A percentile compares a stretch with the other conserved stretches of the same genome.
Evolutionary conservation across 2,888 invertebrate species (phyloP).

Genomic region (Deilephila elpenor): DNA sequence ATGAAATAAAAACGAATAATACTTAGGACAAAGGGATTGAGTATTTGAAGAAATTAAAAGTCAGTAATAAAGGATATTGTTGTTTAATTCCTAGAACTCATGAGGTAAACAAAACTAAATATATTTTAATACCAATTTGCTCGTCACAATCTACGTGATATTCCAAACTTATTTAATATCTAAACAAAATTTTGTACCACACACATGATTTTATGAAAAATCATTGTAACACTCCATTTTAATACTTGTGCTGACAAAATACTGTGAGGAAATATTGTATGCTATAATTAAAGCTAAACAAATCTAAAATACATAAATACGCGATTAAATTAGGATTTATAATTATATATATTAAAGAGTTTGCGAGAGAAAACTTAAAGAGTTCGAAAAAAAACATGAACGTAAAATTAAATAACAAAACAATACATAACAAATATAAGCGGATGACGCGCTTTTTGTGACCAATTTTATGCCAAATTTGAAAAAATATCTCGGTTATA

Average conservation of each 20-base stretch:
- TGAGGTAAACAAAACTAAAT: conserved; percentile 84
- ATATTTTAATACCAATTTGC: conserved; percentile 71
- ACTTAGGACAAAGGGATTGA: conserved; percentile 2
- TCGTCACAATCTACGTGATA: conserved; percentile 43
- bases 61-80: conserved; percentile 68
- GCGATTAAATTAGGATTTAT: conserved; percentile 63
- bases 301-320: conserved; percentile 79
- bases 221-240: conserved; percentile 68
- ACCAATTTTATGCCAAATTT: conserved; percentile 22
- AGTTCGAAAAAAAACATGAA: conserved; percentile 64
- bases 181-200: conserved; percentile 48
- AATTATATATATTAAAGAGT: conserved; percentile 55
- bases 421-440: conserved; percentile 75
- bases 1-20: no score
- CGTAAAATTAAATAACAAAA: conserved; percentile 82
- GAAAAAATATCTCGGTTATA: conserved; percentile 16
- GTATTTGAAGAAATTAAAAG: conserved; percentile 51
- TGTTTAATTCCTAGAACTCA: conserved; percentile 83
- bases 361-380: conserved; percentile 57
- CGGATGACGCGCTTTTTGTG: conserved; percentile 16
- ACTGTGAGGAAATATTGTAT: conserved; percentile 60
- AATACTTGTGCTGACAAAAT: conserved; percentile 60
- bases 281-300: conserved; percentile 74
- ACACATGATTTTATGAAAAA: conserved; percentile 47
- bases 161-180: conserved; percentile 48